Conservation (phyloP, 2,888 invertebrate genomes). For the Hirtodrosophila histrioides region DNA sequence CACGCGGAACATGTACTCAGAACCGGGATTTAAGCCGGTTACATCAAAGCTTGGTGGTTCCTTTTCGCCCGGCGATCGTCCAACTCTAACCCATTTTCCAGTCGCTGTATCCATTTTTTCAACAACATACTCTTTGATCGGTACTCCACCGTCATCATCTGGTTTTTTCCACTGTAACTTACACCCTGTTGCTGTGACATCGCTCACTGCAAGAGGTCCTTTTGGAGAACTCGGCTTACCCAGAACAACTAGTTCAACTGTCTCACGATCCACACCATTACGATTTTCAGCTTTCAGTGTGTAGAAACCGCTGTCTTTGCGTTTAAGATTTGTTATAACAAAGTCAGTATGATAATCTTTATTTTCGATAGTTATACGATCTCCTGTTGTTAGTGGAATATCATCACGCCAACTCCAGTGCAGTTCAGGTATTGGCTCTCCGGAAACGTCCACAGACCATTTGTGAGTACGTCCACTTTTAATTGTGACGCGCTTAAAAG, state of each 20-base stretch:
- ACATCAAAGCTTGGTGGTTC: constrained; percentile 89
- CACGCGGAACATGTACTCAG: constrained; percentile 99
- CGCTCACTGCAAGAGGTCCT: constrained; percentile 94
- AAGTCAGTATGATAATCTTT: constrained; percentile 96
- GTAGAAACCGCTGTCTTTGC: constrained; percentile 94
- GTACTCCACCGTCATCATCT: constrained; percentile 97
- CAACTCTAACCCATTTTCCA: constrained; percentile 91
- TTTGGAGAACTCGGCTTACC: constrained; percentile 91
- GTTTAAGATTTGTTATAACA: constrained; percentile 87
- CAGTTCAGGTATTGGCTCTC: constrained; percentile 96
- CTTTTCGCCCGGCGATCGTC: constrained; percentile 89
- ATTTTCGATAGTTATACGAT: constrained; percentile 90
- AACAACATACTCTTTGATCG: constrained; percentile 97
- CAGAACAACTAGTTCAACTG: constrained; percentile 93
- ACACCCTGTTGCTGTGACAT: constrained; percentile 96
- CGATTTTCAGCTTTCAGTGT: constrained; percentile 95
- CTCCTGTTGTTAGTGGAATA: constrained; percentile 89
- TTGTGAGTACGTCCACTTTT: constrained; percentile 86
- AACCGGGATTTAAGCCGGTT: constrained; percentile 94
- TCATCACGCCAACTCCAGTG: constrained; percentile 88
- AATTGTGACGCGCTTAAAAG: constrained; percentile 91
- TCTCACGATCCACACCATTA: constrained; percentile 89
- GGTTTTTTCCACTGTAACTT: constrained; percentile 96
- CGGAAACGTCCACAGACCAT: constrained; percentile 94
- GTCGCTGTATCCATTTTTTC: constrained; percentile 97